phyloP scores from a whole-genome alignment of 2,797 vertebrate species.

The Streptopelia turtur region DNA sequence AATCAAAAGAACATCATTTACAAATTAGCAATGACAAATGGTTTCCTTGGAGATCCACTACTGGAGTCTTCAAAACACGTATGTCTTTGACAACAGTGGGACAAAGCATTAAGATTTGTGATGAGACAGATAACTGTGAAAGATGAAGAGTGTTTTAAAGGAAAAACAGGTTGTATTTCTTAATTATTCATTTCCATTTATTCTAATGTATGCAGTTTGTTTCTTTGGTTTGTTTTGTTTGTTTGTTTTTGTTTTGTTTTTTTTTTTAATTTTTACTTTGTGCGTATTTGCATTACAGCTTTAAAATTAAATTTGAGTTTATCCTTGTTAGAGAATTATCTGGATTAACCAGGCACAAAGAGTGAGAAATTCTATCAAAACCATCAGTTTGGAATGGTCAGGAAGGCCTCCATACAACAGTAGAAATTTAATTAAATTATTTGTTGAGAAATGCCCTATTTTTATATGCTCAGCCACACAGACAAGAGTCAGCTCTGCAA shows the following conservation, averaged over 20 bases:
- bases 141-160: accelerated
- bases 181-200: background rate
- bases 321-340: background rate
- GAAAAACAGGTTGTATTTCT: background rate
- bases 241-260: too few relatives aligned
- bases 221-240: too few relatives aligned
- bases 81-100: background rate
- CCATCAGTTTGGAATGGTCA: background rate
- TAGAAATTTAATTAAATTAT: background rate
- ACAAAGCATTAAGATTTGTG: background rate
- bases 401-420: background rate
- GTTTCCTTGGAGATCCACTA: background rate
- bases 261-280: background rate
- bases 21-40: background rate
- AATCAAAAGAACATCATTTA: background rate
- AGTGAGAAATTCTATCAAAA: background rate
- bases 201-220: background rate
- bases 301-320: background rate
- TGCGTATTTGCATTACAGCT: background rate
- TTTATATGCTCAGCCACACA: background rate
- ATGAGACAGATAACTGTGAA: background rate
- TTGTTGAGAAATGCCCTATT: background rate
- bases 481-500: background rate
- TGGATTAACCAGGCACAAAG: background rate
- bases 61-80: background rate